Evolutionary conservation across 1,140 invertebrate species (phyloP).

Genomic region (Macrobrachium nipponense): DNA sequence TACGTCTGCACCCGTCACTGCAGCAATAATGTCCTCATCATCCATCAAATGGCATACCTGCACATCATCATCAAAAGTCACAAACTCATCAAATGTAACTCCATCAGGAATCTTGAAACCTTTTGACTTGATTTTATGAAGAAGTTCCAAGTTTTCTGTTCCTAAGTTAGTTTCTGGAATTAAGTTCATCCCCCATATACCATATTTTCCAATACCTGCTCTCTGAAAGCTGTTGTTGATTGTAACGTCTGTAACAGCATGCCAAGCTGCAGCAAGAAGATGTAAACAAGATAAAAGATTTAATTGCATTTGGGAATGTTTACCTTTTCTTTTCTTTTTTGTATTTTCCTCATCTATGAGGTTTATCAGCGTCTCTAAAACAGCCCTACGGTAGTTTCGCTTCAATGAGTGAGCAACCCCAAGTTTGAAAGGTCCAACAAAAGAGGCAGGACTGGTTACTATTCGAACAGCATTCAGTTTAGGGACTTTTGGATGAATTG

Average conservation of each 20-base stretch:
- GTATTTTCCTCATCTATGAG: conserved; percentile 48
- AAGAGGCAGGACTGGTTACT: conserved; percentile 48
- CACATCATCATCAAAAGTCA: conserved; percentile 62
- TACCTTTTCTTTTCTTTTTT: conserved; percentile 49
- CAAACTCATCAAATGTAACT: conserved; percentile 62
- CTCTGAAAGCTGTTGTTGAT: conserved; percentile 61
- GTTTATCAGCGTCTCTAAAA: conserved; percentile 52
- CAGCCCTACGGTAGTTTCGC: conserved; percentile 57
- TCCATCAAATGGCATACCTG: conserved; percentile 62
- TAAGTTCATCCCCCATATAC: conserved; percentile 58
- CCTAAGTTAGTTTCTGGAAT: conserved; percentile 56
- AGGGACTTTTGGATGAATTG: conserved; percentile 57
- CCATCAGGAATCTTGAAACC: conserved; percentile 58
- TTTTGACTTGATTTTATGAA: conserved; percentile 61
- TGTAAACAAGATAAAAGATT: conserved; percentile 55
- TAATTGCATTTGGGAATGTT: conserved; percentile 36
- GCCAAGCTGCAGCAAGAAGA: conserved; percentile 59
- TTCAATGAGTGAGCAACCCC: conserved; percentile 59
- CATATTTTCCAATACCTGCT: conserved; percentile 61
- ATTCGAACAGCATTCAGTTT: conserved; percentile 59
- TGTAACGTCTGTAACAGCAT: conserved; percentile 54
- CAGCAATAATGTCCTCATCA: conserved; percentile 62
- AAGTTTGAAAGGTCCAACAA: conserved; percentile 58
- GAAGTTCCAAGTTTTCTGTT: conserved; percentile 60
- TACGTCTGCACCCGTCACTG: conserved; percentile 50